A percentile compares a stretch with the other conserved stretches of the same genome.
These are phyloP conservation scores for Ceratosolen fusciceps DNA, from an alignment of 1,140 invertebrate species.

Conservation along the genomic window DNA sequence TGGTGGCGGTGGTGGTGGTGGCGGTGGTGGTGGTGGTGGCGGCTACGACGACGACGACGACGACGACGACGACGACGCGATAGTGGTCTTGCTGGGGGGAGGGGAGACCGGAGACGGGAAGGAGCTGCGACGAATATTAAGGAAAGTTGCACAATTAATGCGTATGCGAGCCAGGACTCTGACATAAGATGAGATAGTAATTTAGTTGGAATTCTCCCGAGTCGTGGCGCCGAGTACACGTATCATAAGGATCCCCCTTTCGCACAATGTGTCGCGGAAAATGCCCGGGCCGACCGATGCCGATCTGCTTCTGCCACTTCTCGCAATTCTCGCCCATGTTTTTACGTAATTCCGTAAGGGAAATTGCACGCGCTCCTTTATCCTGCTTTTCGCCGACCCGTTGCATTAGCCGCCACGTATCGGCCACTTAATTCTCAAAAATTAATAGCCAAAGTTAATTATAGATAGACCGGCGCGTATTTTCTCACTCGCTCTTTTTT, in stretches of 20 bases:
- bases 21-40: no score
- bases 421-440: constrained; percentile 9
- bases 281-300: background rate
- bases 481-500: no score
- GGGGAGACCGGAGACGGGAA: background rate
- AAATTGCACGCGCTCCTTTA: background rate
- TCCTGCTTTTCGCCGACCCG: background rate
- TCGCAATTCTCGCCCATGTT: constrained; percentile 1
- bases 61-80: no score
- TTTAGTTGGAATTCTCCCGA: constrained; percentile 17
- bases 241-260: constrained; percentile 6
- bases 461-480: background rate
- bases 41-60: no score
- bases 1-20: no score
- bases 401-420: background rate
- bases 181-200: constrained; percentile 29
- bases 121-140: background rate
- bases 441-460: constrained; percentile 35
- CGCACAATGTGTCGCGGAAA: constrained; percentile 1
- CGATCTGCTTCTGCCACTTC: background rate
- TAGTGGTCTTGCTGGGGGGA: no score
- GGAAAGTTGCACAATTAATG: constrained; percentile 25
- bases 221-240: background rate
- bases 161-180: background rate
- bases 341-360: constrained; percentile 24